Evolutionary conservation across 2,797 vertebrate genomes (phyloP).

Genomic region (Taeniopygia guttata): DNA sequence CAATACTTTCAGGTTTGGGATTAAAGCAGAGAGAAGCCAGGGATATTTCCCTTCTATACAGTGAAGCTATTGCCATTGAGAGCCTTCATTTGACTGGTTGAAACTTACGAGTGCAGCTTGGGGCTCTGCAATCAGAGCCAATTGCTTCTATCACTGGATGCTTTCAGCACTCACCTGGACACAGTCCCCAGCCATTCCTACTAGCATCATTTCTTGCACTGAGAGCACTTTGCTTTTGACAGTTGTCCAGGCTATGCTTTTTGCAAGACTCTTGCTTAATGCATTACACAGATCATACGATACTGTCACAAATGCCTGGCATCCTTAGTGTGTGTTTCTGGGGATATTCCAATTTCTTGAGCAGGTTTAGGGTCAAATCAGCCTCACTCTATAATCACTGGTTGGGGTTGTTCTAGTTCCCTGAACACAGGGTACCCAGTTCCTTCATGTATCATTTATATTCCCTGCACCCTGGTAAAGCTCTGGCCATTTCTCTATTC

Average conservation of each 20-base stretch:
- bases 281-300: fast-evolving
- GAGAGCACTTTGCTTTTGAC: background rate
- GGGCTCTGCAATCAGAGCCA: background rate
- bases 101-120: background rate
- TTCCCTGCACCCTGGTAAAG: slow-evolving; percentile 8
- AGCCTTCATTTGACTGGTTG: background rate
- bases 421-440: slow-evolving; percentile 10
- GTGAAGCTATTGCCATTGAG: background rate
- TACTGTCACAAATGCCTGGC: background rate
- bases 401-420: slow-evolving; percentile 33
- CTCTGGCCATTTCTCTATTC: slow-evolving; percentile 42
- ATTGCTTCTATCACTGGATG: background rate
- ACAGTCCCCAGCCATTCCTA: background rate
- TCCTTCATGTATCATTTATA: slow-evolving; percentile 58
- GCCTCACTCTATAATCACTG: background rate
- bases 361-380: slow-evolving; percentile 8
- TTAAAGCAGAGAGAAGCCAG: background rate
- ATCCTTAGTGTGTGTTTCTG: background rate
- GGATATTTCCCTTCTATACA: background rate
- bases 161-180: background rate
- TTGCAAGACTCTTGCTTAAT: background rate
- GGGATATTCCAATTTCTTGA: slow-evolving; percentile 3
- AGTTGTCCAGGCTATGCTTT: background rate
- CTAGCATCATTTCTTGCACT: background rate
- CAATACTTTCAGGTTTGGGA: background rate